Base-by-base conservation (phyloP, 2,113 vertebrate species). In the Syrmaticus mikado region DNA sequence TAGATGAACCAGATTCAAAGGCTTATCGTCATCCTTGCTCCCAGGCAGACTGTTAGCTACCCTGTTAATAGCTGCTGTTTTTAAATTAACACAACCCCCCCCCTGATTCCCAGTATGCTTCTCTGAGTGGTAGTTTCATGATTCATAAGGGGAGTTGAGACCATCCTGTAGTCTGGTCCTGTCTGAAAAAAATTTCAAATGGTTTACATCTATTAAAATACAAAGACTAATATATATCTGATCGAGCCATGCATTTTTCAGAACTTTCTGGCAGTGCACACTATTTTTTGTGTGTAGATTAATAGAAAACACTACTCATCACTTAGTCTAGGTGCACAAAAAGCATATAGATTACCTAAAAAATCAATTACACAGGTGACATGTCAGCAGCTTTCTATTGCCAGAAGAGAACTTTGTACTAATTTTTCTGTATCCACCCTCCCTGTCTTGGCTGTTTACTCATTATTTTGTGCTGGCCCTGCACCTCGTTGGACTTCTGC, bases 51-150 rank as follows among this genome's bases (percentile, higher is more conserved):
- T 22, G 27, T 94, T 96, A 97, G 92, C 93, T 93, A 45, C 68
- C 80, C 93, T 93, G 70, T 92, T 97, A 97, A 95, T 82, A 87
- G 87, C 93, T 85, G 80, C 92, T 94, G 66, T 86, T 89, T 95
- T 95, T 92, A 95, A 91, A 82, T 93, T 86, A 96, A 96, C 93
- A 92, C 87, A 96, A 94, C 27, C 27, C 52, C 58, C 64, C 65
- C 65, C 84, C 88, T 62, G 81, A 50, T 93, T 91, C 77, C 72
- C 85, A 68, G 22, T 90, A 93, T 92, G 91, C 82, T 97, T 90
- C 95, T 95, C 72, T 65, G 68, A 95, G 66, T 84, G 58, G 81
- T 73, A 89, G 34, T 85, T 85, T 96, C 89, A 87, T 79, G 81
- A 81, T 88, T 94, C 43, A 9, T 46, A 41, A 92, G 83, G 67